Base-by-base conservation (phyloP, 2,113 vertebrate species). In the Camarhynchus parvulus region DNA sequence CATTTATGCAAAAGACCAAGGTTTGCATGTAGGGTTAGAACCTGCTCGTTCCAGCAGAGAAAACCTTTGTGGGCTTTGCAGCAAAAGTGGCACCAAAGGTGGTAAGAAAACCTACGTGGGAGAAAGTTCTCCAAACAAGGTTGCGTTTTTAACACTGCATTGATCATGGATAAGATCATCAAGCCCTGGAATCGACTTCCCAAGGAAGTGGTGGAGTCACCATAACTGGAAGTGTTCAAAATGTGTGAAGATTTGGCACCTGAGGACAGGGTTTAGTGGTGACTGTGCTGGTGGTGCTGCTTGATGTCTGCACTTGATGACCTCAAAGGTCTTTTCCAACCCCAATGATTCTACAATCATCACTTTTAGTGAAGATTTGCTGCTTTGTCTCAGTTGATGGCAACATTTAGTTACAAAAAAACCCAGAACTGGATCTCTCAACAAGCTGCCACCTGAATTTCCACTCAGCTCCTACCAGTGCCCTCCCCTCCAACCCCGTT, bases 121-220 rank as follows among this genome's bases (percentile, higher is more conserved):
- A 58, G n/a, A 15, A 53, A 37, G 20, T 27, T 62, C 33, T 74
- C 74, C 49, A 52, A 8, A 47, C 2, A 39, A 47, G 30, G 31
- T 0, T 19, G 5, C 0, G 0, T 13, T 78, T 46, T 33, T 39
- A 30, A 88, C 20, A 10, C 9, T 19, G 7, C 0, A 1, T 2
- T 62, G 11, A 18, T 52, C 1, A 27, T 16, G 41, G 55, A 35
- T 35, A 76, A 39, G 8, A 14, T 27, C n/a, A 9, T 9, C 17
- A 18, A 46, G 13, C 5, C 30, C 21, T 83, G 55, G 62, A 53
- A 76, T 6, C 0, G 1, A 30, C 17, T 83, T 25, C 9, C 17
- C n/a, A 35, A 31, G 30, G 41, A 49, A 49, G 17, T 23, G 55
- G 21, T 55, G 72, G 55, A 63, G 25, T 20, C 41, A 11, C 10